Percentiles rank a stretch among this genome's conserved stretches.
Conservation (phyloP, 2,113 vertebrate species). For the Notarius quadriscutis region DNA sequence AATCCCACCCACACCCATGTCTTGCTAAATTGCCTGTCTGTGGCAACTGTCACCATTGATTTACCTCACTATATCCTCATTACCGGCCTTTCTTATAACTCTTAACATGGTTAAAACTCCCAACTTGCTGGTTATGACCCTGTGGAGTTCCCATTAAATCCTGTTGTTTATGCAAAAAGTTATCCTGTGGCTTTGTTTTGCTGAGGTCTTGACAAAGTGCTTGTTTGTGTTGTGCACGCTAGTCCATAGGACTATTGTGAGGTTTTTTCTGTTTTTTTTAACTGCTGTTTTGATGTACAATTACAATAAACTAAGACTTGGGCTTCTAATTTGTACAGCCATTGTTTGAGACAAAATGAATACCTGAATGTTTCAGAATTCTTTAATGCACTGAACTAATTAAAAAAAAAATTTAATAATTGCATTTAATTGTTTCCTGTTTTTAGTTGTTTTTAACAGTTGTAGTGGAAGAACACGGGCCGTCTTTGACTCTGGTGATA, state of each 20-base stretch:
- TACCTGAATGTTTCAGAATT: not conserved
- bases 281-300: too few relatives aligned
- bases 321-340: not conserved
- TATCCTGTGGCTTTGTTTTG: not conserved
- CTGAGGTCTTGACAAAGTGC: not conserved
- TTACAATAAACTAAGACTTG: not conserved
- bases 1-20: not conserved
- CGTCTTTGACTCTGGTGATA: conserved; percentile 49
- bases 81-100: not conserved
- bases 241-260: not conserved
- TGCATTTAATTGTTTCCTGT: conserved; percentile 3
- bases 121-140: not conserved
- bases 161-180: not conserved
- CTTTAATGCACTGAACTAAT: not conserved
- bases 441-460: conserved; percentile 64
- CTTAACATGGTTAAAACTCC: too few relatives aligned
- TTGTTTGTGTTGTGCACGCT: not conserved
- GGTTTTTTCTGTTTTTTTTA: too few relatives aligned
- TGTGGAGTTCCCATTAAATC: not conserved
- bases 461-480: conserved; percentile 55
- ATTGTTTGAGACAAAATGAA: not conserved
- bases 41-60: not conserved
- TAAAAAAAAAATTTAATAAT: not conserved
- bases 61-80: not conserved
- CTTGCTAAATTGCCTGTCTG: not conserved